Base-by-base conservation (phyloP, 2,888 invertebrate species). In the Sicus ferrugineus region DNA sequence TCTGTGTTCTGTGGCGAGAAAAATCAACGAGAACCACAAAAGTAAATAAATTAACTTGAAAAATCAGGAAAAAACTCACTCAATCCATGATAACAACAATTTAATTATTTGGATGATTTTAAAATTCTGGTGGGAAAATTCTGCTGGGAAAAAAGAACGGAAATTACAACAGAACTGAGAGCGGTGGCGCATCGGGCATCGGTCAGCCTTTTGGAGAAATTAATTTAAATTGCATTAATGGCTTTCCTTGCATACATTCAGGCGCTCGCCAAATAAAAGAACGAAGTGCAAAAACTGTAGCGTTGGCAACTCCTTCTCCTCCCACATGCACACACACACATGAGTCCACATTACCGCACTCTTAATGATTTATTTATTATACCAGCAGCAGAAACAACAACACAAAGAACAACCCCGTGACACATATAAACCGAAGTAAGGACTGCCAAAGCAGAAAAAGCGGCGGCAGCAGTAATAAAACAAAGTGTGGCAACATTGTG, bases 221-320 rank as follows among this genome's bases (percentile, higher is more conserved):
- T 59, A 34, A 59, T 34, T 59, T 59, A 30, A 59, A 31, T 59
- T 21, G 19, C 34, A 31, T 59, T 19, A 3, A 21, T 59, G 58
- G 4, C 19, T 34, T 59, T 31, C 31, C n/a, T 59, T 59, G 34
- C 58, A 59, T 59, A 59, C 58, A 34, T 59, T 59, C 19, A 59
- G 58, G 58, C 31, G 21, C 19, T 16, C 34, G 58, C 5, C 1
- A 46, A n/a, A 46, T 46, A 46, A n/a, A 5, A 1, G 2, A 46
- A 3, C 5, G 3, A 46, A 1, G 5, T n/a, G 46, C 3, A 48
- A 48, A 19, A 1, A 19, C 38, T 38, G n/a, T 48, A 16, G 16
- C 16, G 48, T 19, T n/a, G 4, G 16, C 16, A 48, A 7, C 7
- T 38, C 7, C 38, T 38, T 38, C 7, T 14, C 38, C 38, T 7